A percentile compares a stretch with the other conserved stretches of the same genome.
Conservation (phyloP, 2,888 invertebrate species). For the Cryptophagus acutangulus region DNA sequence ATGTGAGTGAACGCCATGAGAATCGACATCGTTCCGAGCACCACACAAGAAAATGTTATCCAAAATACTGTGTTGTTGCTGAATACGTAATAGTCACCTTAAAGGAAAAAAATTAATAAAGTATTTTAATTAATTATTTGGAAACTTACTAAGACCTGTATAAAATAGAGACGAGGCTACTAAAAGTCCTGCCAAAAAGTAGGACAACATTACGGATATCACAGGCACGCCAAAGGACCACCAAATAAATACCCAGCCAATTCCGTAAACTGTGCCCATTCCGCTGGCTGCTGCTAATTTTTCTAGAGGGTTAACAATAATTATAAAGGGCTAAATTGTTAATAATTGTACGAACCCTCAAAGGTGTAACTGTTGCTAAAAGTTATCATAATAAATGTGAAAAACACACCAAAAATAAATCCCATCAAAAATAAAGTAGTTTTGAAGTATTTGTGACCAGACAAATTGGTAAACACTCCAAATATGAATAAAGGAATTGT, state of each 20-base stretch:
- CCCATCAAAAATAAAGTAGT: slow-evolving; percentile 59
- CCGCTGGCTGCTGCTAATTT: slow-evolving; percentile 50
- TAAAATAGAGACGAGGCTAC: slow-evolving; percentile 48
- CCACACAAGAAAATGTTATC: slow-evolving; percentile 52
- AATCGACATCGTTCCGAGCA: slow-evolving; percentile 34
- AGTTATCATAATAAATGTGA: slow-evolving; percentile 49
- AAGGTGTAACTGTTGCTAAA: slow-evolving; percentile 5
- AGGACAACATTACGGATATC: slow-evolving; percentile 55
- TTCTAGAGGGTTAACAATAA: slow-evolving; percentile 46
- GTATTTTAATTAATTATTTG: slow-evolving; percentile 8
- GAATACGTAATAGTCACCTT: slow-evolving; percentile 50
- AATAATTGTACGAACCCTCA: no score
- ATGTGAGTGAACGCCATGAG: slow-evolving; percentile 51
- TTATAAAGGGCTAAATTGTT: slow-evolving; percentile 5
- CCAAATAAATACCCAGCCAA: slow-evolving; percentile 60
- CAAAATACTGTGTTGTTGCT: slow-evolving; percentile 59
- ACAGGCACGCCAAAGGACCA: slow-evolving; percentile 59
- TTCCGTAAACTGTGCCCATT: slow-evolving; percentile 56
- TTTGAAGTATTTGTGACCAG: slow-evolving; percentile 62
- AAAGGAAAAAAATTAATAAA: slow-evolving; percentile 34
- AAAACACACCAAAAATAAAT: slow-evolving; percentile 53
- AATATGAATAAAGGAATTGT: slow-evolving; percentile 52
- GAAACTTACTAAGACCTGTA: slow-evolving; percentile 30
- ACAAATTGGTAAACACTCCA: slow-evolving; percentile 59
- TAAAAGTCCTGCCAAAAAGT: slow-evolving; percentile 59